A percentile compares a stretch with the other conserved stretches of the same genome.
These are phyloP conservation scores for Platalea minor DNA, from an alignment of 2,797 vertebrate genomes.

Conservation along the genomic window DNA sequence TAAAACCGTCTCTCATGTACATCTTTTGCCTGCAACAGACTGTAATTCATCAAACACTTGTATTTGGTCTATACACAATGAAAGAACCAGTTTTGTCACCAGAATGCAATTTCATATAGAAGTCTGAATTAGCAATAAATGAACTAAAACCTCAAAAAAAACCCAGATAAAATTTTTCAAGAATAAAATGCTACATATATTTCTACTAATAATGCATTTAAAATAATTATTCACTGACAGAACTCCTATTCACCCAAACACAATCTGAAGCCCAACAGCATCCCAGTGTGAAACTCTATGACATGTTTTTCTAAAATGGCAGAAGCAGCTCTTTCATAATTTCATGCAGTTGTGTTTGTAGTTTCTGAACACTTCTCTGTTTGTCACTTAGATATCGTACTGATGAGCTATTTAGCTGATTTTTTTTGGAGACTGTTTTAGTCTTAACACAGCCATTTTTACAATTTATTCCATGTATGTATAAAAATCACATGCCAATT, in stretches of 20 bases:
- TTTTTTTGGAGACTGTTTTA: not conserved
- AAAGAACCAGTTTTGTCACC: not conserved
- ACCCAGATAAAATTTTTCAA: not conserved
- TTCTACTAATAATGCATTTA: not conserved
- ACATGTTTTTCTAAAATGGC: constrained; percentile 34
- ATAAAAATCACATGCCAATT: not conserved
- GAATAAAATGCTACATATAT: not conserved
- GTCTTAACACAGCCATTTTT: constrained; percentile 16
- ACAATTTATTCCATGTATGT: constrained; percentile 1
- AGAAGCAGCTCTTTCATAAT: constrained; percentile 38
- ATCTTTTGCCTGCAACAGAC: not conserved
- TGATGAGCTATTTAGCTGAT: not conserved
- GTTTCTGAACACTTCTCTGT: constrained; percentile 1
- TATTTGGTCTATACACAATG: not conserved
- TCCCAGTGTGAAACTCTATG: not conserved
- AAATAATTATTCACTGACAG: not conserved
- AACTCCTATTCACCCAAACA: not conserved
- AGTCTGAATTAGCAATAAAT: not conserved
- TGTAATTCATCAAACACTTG: not conserved
- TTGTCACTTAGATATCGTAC: not conserved
- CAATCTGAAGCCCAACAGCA: constrained; percentile 10
- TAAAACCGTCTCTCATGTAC: not conserved
- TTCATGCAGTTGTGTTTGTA: constrained; percentile 14
- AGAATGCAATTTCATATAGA: not conserved
- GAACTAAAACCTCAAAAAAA: not conserved